Conservation (phyloP, 2,888 invertebrate genomes). For the Andrena praecox region DNA sequence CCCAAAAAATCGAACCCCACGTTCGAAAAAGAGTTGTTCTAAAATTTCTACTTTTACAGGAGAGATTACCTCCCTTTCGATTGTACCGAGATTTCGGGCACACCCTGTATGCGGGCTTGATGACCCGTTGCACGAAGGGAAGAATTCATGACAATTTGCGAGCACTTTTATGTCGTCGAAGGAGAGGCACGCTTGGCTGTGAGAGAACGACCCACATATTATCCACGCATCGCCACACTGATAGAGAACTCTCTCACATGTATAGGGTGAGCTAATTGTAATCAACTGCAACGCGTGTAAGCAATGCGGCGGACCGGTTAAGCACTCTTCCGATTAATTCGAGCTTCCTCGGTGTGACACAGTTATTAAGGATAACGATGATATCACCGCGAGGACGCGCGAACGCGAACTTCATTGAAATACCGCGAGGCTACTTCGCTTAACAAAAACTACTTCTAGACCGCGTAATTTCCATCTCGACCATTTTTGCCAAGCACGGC, state of each 20-base stretch:
- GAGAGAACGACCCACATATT: conserved; percentile 58
- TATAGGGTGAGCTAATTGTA: conserved; percentile 59
- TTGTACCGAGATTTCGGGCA: too few relatives aligned
- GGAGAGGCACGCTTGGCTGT: conserved; percentile 10
- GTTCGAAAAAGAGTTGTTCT: too few relatives aligned
- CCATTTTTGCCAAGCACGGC: too few relatives aligned
- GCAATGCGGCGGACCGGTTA: conserved; percentile 24
- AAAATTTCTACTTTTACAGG: too few relatives aligned
- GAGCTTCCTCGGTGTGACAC: conserved; percentile 37
- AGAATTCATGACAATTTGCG: conserved; percentile 8
- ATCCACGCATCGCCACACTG: conserved; percentile 50
- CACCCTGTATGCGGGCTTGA: too few relatives aligned
- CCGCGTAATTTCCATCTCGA: too few relatives aligned
- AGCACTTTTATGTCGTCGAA: conserved; percentile 4
- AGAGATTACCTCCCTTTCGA: too few relatives aligned
- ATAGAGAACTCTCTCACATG: conserved; percentile 47
- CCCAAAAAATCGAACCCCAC: too few relatives aligned
- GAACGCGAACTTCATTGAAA: too few relatives aligned
- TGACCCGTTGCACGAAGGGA: too few relatives aligned
- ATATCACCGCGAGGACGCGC: background rate
- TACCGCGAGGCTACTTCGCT: too few relatives aligned
- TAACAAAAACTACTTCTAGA: too few relatives aligned
- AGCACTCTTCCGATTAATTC: conserved; percentile 44
- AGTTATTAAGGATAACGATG: conserved; percentile 29
- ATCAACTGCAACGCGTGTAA: conserved; percentile 36